Conservation (phyloP, 2,888 invertebrate genomes). For the Pseudolycoriella hygida region DNA sequence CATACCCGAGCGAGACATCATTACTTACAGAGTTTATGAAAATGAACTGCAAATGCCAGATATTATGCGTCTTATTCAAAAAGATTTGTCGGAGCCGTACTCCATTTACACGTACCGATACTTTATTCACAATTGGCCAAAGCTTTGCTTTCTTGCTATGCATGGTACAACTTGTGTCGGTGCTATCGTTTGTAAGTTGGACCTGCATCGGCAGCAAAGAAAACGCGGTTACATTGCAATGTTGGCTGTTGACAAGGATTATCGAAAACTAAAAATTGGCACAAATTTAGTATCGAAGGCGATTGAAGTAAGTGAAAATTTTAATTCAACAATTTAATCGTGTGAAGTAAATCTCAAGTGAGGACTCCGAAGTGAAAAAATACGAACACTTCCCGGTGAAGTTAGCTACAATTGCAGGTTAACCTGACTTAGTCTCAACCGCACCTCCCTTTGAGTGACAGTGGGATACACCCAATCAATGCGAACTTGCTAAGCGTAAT, state of each 20-base stretch:
- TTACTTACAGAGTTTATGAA: slow-evolving; percentile 50
- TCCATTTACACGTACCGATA: slow-evolving; percentile 99
- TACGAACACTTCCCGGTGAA: too few species aligned
- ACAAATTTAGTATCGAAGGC: slow-evolving; percentile 63
- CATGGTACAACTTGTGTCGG: slow-evolving; percentile 79
- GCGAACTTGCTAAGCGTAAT: too few species aligned
- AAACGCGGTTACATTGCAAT: slow-evolving; percentile 97
- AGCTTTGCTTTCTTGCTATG: slow-evolving; percentile 92
- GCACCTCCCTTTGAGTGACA: too few species aligned
- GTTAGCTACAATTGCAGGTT: too few species aligned
- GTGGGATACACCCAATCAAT: too few species aligned
- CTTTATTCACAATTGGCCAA: slow-evolving; percentile 99
- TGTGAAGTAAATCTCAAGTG: too few species aligned
- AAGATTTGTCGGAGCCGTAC: slow-evolving; percentile 98
- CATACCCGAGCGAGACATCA: background rate
- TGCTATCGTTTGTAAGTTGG: slow-evolving; percentile 97
- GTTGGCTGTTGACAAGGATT: slow-evolving; percentile 94
- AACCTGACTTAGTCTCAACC: too few species aligned
- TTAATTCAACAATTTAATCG: background rate
- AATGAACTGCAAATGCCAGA: slow-evolving; percentile 96
- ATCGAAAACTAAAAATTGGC: slow-evolving; percentile 86
- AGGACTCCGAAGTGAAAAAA: too few species aligned
- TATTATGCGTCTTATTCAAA: slow-evolving; percentile 97
- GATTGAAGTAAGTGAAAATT: slow-evolving; percentile 38
- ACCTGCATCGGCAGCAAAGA: slow-evolving; percentile 75